phyloP scores from a whole-genome alignment of 2,113 vertebrate genomes.

The Pao palembangensis region DNA sequence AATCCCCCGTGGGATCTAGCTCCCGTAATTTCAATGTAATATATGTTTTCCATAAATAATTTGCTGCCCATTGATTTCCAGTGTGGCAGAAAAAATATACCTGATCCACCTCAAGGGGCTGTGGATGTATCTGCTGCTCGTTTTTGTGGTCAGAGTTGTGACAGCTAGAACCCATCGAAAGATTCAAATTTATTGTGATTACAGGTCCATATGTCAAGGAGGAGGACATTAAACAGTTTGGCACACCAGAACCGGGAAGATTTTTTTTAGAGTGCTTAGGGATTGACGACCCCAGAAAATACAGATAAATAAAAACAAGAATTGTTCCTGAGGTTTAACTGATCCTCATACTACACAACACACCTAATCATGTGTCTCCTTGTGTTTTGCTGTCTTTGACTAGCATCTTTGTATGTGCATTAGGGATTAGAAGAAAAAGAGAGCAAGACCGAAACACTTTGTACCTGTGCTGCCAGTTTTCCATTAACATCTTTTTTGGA shows the following conservation, averaged over 20 bases:
- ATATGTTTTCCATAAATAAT: conserved; percentile 84
- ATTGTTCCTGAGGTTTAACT: no score
- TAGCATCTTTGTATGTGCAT: no score
- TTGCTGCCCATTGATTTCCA: conserved; percentile 79
- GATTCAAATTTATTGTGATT: conserved; percentile 63
- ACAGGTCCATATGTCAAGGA: conserved; percentile 55
- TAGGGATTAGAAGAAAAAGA: no score
- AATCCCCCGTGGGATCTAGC: conserved; percentile 69
- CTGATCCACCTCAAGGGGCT: conserved; percentile 72
- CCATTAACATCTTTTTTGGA: no score
- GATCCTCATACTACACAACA: no score
- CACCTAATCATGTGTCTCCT: no score
- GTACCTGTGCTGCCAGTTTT: no score
- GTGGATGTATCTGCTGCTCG: conserved; percentile 69
- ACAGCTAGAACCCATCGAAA: conserved; percentile 75
- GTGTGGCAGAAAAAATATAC: conserved; percentile 75
- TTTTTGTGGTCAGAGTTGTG: conserved; percentile 79
- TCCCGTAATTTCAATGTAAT: conserved; percentile 76
- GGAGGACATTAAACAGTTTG: conserved; percentile 29
- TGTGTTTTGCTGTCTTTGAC: no score
- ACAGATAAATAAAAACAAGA: background rate
- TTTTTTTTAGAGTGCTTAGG: no score
- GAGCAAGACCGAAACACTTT: no score
- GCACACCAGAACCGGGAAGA: background rate
- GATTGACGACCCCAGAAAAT: background rate